phyloP scores from a whole-genome alignment of 2,113 vertebrate genomes.

The Odocoileus hemionus region DNA sequence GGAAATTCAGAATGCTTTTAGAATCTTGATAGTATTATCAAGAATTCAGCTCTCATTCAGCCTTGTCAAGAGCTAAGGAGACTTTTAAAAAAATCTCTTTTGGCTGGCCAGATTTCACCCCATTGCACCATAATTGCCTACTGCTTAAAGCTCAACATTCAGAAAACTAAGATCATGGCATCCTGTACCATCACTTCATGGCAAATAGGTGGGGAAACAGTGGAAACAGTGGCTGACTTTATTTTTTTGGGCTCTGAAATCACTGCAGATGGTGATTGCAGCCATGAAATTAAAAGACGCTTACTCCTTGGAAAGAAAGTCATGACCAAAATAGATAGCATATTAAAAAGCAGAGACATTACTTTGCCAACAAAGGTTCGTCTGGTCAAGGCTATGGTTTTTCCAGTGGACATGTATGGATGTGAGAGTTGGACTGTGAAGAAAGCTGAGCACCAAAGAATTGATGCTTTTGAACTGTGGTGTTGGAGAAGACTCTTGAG shows the following conservation, averaged over 20 bases:
- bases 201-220: neutral
- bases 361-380: neutral
- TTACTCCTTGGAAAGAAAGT: neutral
- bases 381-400: neutral
- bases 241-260: neutral
- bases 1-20: neutral
- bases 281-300: neutral
- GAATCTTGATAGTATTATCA: neutral
- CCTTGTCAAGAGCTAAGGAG: neutral
- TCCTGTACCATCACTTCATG: neutral
- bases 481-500: neutral
- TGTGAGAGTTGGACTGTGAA: neutral
- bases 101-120: neutral
- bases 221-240: neutral
- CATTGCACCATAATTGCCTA: accelerated
- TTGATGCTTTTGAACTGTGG: neutral
- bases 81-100: neutral
- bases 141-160: neutral
- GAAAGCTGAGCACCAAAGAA: neutral
- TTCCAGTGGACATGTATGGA: neutral
- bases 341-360: neutral
- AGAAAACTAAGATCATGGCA: neutral
- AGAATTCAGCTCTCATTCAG: neutral
- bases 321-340: neutral
- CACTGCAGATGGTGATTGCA: neutral